These are phyloP conservation scores for Ameiurus melas DNA, from an alignment of 2,113 vertebrate genomes.

Conservation along the genomic window DNA sequence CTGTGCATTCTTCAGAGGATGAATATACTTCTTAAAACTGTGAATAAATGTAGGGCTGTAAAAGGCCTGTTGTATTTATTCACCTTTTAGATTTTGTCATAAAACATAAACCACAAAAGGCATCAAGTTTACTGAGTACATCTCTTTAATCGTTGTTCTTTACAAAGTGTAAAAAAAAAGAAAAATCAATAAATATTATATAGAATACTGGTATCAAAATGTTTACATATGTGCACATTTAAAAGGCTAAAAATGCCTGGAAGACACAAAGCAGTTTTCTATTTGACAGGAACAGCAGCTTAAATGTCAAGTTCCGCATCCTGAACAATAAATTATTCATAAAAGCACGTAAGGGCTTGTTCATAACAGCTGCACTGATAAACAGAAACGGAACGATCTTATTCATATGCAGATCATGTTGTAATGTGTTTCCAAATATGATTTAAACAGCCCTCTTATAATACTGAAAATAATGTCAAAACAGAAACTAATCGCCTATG, in stretches of 20 bases:
- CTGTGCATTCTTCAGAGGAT: not conserved
- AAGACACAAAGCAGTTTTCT: not conserved
- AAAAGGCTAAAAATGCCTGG: constrained; percentile 17
- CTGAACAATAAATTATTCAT: constrained; percentile 35
- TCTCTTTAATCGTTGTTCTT: constrained; percentile 11
- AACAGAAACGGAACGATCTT: constrained; percentile 24
- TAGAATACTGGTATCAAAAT: constrained; percentile 22
- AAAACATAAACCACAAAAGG: not conserved
- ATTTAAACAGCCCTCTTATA: not conserved
- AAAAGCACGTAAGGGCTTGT: constrained; percentile 26
- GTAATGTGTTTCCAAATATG: not conserved
- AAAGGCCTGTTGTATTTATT: not conserved
- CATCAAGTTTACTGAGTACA: not conserved
- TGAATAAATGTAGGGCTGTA: constrained; percentile 29
- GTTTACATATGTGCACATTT: constrained; percentile 18
- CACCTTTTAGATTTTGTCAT: not conserved
- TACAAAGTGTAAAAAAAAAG: not conserved
- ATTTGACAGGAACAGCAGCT: constrained; percentile 18
- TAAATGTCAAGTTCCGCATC: constrained; percentile 15
- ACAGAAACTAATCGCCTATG: not conserved
- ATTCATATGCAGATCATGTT: constrained; percentile 18
- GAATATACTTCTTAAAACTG: constrained; percentile 19
- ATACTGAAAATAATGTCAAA: constrained; percentile 6
- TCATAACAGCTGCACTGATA: constrained; percentile 27
- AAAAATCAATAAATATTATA: constrained; percentile 14